Evolutionary conservation across 2,797 vertebrate species (phyloP), one percentile per base, ranked within the genome.

Genomic region (Sciurus vulgaris): DNA sequence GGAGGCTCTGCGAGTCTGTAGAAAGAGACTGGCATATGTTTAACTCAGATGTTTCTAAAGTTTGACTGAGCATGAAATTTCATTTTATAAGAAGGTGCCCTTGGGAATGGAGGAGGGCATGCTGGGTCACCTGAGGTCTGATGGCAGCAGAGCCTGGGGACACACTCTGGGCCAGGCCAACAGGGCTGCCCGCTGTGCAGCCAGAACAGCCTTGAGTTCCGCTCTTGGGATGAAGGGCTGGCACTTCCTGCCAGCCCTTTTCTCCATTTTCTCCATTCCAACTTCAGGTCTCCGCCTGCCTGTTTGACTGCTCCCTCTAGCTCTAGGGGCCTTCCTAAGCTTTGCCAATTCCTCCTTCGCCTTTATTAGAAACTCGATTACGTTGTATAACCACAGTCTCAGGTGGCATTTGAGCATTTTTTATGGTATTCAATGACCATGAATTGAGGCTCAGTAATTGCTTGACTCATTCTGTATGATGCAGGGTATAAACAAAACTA

Each of bases 41-140:
- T 97, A 94, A 94, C 96, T 98, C 98, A 95, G 96, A 97, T 97
- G 96, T 97, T 98, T 93, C 96, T 93, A 41, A 96, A 94, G 94
- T 97, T 94, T 97, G 97, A 97, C 97, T 97, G 93, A 98, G 98
- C 97, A 95, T 98, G 97, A 98, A 97, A 98, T 98, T 97, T 96
- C 94, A 88, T 97, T 97, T 97, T 92, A 91, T 96, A 89, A 92
- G 97, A 97, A 97, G 95, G 96, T 96, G 97, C 97, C 97, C 95
- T 97, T 97, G 95, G 96, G 97, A 94, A 77, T 33, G 33, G 70
- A 89, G 87, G 61, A 44, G 22, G 94, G 81, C 83, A 76, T 44
- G 44, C 72, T 3, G n/a, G 49, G 44, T 59, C 82, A 95, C 96
- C 97, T 98, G 96, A 63, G 92, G 38, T 84, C 63, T 65, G 76